These are phyloP conservation scores for Penaeus monodon DNA, from an alignment of 2,888 invertebrate species.

Conservation along the genomic window DNA sequence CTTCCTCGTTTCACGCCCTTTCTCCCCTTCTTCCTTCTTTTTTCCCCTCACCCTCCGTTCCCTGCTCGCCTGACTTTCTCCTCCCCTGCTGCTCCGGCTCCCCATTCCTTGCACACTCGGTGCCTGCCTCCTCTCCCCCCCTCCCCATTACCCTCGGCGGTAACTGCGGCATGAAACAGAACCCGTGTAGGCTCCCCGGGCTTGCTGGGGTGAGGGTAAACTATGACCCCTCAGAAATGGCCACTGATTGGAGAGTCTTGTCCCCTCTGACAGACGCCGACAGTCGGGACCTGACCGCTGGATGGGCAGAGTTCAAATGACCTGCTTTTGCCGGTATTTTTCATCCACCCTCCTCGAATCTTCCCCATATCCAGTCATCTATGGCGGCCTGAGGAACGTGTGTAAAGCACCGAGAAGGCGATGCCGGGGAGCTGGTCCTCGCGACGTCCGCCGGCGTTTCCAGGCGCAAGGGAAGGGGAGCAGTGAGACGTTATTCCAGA, in stretches of 20 bases:
- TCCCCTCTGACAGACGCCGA: slow-evolving; percentile 38
- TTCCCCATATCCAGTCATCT: too few relatives aligned
- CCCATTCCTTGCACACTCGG: neutral
- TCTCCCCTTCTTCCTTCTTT: neutral
- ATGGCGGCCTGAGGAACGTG: too few relatives aligned
- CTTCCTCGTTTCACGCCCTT: neutral
- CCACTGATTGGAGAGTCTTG: slow-evolving; percentile 47
- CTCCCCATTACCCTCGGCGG: slow-evolving; percentile 30
- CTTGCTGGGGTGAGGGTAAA: slow-evolving; percentile 26
- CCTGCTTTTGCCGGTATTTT: slow-evolving; percentile 17
- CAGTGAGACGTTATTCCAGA: too few relatives aligned
- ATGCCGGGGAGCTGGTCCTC: too few relatives aligned
- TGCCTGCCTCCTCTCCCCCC: neutral
- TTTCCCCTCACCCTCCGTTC: neutral
- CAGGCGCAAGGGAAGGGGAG: too few relatives aligned
- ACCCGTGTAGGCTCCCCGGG: slow-evolving; percentile 39
- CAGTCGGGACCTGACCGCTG: slow-evolving; percentile 33
- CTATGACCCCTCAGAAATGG: slow-evolving; percentile 41
- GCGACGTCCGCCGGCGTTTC: too few relatives aligned
- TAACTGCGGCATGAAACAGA: slow-evolving; percentile 48
- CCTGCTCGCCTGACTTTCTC: neutral
- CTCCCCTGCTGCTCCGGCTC: neutral
- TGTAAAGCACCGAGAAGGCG: too few relatives aligned
- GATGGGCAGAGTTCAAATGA: slow-evolving; percentile 34
- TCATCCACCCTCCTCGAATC: neutral